phyloP scores from a whole-genome alignment of 2,888 invertebrate genomes.

The Terebella lapidaria region DNA sequence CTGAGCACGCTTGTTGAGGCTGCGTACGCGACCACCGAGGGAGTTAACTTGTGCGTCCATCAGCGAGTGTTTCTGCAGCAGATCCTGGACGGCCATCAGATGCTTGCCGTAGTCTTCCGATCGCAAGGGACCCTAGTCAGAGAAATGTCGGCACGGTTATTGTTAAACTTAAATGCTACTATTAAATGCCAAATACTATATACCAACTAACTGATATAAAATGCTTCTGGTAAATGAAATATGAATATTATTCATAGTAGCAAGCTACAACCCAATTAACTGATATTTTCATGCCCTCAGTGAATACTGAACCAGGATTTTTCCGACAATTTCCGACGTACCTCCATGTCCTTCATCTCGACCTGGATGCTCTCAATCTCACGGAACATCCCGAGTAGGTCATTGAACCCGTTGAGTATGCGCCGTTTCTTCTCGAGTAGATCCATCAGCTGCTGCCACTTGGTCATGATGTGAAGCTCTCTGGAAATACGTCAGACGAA shows the following conservation, averaged over 20 bases:
- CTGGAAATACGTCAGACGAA: constrained; percentile 44
- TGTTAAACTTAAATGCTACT: neutral
- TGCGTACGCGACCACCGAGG: constrained; percentile 76
- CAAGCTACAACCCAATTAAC: too few species aligned
- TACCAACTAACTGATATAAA: too few species aligned
- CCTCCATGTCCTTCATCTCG: constrained; percentile 79
- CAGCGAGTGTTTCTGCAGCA: constrained; percentile 87
- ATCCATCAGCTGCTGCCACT: constrained; percentile 81
- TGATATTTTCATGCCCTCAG: too few species aligned
- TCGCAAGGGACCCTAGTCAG: constrained; percentile 62
- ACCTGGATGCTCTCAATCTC: constrained; percentile 86
- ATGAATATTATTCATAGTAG: too few species aligned
- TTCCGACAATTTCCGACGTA: too few species aligned
- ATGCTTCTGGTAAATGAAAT: too few species aligned
- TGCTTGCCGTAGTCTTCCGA: constrained; percentile 90
- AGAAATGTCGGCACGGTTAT: neutral
- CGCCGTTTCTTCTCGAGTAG: constrained; percentile 70
- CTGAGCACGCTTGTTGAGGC: constrained; percentile 88
- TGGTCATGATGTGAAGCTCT: constrained; percentile 72
- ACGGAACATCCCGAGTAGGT: constrained; percentile 78
- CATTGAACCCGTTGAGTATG: constrained; percentile 64
- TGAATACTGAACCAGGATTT: too few species aligned
- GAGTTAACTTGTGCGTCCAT: constrained; percentile 87
- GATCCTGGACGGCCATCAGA: constrained; percentile 87
- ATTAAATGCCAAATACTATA: too few species aligned